Evolutionary conservation across 2,797 vertebrate species (phyloP).

Genomic region (Perodicticus potto): DNA sequence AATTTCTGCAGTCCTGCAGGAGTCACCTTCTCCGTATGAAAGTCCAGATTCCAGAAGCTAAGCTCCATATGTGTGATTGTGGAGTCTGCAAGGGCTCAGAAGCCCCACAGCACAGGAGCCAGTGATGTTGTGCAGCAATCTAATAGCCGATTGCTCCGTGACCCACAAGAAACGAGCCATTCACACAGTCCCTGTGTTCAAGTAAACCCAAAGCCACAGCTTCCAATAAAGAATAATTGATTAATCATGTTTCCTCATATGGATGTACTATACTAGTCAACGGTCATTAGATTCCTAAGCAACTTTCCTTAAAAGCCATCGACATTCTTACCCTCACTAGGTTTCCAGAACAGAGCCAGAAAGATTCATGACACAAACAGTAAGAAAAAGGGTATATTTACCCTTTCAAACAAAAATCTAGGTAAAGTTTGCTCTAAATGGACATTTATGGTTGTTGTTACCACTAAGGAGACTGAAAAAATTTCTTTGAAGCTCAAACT

Average conservation of each 20-base stretch:
- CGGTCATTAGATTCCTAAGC: not conserved
- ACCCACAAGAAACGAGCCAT: not conserved
- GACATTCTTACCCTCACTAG: not conserved
- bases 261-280: not conserved
- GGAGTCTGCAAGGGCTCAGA: not conserved
- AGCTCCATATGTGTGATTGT: not conserved
- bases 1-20: not conserved
- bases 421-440: not conserved
- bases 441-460: not conserved
- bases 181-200: not conserved
- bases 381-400: not conserved
- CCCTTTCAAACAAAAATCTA: not conserved
- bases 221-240: not conserved
- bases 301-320: not conserved
- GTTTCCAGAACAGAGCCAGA: constrained; percentile 33
- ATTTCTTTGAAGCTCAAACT: not conserved
- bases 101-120: too few relatives aligned
- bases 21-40: not conserved
- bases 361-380: not conserved
- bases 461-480: not conserved
- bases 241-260: not conserved
- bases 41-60: not conserved
- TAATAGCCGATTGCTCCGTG: not conserved
- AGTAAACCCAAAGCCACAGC: not conserved
- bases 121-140: not conserved